Percentiles rank a stretch among this genome's conserved stretches.
phyloP scores from a whole-genome alignment of 1,140 invertebrate species.

The Drosophila bifasciata region DNA sequence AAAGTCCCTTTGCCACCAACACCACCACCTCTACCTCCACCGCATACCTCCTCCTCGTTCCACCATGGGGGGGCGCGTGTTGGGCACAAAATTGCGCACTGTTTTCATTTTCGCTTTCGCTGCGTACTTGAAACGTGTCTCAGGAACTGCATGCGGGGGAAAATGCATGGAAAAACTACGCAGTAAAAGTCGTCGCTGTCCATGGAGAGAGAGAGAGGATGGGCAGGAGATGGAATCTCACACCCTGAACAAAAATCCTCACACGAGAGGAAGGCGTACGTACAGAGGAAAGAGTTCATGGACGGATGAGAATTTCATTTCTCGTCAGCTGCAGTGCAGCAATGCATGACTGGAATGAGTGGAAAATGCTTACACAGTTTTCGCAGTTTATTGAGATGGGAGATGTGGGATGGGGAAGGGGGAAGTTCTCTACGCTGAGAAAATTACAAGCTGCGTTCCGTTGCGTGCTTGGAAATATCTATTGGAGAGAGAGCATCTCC shows the following conservation, averaged over 20 bases:
- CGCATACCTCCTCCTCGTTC: not conserved
- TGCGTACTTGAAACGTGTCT: constrained; percentile 70
- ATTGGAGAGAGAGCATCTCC: constrained; percentile 13
- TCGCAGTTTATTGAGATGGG: not conserved
- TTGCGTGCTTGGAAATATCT: constrained; percentile 32
- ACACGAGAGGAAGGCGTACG: constrained; percentile 49
- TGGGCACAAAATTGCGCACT: constrained; percentile 63
- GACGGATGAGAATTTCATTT: constrained; percentile 10
- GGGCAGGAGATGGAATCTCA: too few relatives aligned
- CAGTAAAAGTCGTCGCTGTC: constrained; percentile 42
- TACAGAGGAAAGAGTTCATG: constrained; percentile 59
- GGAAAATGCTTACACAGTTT: constrained; percentile 1
- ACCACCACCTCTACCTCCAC: too few relatives aligned
- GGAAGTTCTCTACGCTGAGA: not conserved
- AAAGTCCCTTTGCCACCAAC: constrained; percentile 22
- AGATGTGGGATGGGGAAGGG: too few relatives aligned
- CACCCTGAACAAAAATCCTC: constrained; percentile 37
- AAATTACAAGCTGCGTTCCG: constrained; percentile 48
- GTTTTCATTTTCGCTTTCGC: constrained; percentile 50
- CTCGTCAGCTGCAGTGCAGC: constrained; percentile 19
- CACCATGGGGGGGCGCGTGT: not conserved
- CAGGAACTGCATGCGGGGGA: constrained; percentile 50
- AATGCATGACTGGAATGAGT: constrained; percentile 3
- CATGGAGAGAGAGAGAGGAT: not conserved
- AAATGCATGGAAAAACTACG: constrained; percentile 67